Percentiles rank a stretch among this genome's conserved stretches.
Evolutionary conservation across 2,888 invertebrate genomes (phyloP).

Genomic region (Toxonevra muliebris): DNA sequence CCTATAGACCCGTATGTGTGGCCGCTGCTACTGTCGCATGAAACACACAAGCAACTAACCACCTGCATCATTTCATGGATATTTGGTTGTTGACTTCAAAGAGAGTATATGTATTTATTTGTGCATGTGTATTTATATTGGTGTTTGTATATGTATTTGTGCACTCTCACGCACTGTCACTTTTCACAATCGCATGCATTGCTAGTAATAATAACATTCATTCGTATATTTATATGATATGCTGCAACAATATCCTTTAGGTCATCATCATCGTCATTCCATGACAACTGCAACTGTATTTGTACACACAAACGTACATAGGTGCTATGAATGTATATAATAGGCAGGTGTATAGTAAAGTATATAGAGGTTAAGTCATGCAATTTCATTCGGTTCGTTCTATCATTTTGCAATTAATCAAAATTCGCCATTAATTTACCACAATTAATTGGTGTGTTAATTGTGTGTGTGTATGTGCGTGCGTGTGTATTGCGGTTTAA

Average conservation of each 20-base stretch:
- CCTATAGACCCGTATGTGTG: no score
- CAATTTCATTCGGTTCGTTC: conserved; percentile 12
- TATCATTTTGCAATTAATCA: conserved; percentile 29
- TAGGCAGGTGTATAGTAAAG: neutral
- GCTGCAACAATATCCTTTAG: no score
- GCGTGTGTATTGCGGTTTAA: no score
- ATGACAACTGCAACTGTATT: conserved; percentile 26
- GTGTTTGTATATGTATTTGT: conserved; percentile 17
- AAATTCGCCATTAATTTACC: conserved; percentile 32
- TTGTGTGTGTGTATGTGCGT: conserved; percentile 13
- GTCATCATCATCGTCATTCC: conserved; percentile 8
- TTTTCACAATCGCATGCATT: neutral
- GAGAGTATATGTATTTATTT: no score
- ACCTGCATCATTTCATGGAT: no score
- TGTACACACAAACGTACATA: neutral
- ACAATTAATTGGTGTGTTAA: conserved; percentile 32
- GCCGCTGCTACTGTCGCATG: no score
- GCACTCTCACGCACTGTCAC: conserved; percentile 23
- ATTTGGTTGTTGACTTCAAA: no score
- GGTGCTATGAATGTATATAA: neutral
- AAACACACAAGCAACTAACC: no score
- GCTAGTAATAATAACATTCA: neutral
- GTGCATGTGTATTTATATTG: neutral
- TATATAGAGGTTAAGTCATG: neutral
- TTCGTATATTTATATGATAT: neutral